A percentile compares a stretch with the other conserved stretches of the same genome.
These are phyloP conservation scores for Tetragonula carbonaria DNA, from an alignment of 2,888 invertebrate species.

Conservation along the genomic window DNA sequence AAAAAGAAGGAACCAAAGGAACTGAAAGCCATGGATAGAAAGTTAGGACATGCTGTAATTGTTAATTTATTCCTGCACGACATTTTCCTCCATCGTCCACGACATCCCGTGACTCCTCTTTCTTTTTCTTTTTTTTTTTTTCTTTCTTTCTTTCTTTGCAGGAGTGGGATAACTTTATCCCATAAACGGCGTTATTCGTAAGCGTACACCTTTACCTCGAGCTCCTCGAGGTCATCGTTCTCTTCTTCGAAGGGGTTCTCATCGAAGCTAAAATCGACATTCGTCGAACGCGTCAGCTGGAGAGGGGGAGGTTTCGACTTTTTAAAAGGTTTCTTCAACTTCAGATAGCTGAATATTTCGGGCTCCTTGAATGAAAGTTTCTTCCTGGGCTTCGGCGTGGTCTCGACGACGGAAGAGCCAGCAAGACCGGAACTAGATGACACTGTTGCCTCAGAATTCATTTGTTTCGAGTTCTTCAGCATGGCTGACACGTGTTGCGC, in stretches of 20 bases:
- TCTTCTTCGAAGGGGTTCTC: slow-evolving; percentile 79
- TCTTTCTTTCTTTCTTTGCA: neutral
- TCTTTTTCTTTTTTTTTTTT: neutral
- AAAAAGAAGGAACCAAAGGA: neutral
- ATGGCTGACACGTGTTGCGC: slow-evolving; percentile 21
- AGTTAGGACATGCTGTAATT: neutral
- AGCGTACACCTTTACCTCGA: slow-evolving; percentile 77
- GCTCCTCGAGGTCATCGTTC: slow-evolving; percentile 80
- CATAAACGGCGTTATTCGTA: slow-evolving; percentile 43
- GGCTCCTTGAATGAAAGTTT: slow-evolving; percentile 95
- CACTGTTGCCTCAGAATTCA: slow-evolving; percentile 30
- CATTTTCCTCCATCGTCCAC: slow-evolving; percentile 1
- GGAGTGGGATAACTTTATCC: slow-evolving; percentile 39
- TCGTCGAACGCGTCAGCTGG: slow-evolving; percentile 48
- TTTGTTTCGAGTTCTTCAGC: slow-evolving; percentile 58
- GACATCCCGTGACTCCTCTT: slow-evolving; percentile 5
- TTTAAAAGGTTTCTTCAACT: slow-evolving; percentile 55
- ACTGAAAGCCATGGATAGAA: neutral
- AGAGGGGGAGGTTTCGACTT: slow-evolving; percentile 66
- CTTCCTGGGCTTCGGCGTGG: slow-evolving; percentile 88
- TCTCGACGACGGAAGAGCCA: slow-evolving; percentile 81
- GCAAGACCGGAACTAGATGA: slow-evolving; percentile 71
- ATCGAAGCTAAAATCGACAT: slow-evolving; percentile 66
- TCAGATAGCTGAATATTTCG: slow-evolving; percentile 87
- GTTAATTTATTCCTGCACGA: slow-evolving; percentile 25